Evolutionary conservation across 2,888 invertebrate species (phyloP).

Genomic region (Drosophila anceps): DNA sequence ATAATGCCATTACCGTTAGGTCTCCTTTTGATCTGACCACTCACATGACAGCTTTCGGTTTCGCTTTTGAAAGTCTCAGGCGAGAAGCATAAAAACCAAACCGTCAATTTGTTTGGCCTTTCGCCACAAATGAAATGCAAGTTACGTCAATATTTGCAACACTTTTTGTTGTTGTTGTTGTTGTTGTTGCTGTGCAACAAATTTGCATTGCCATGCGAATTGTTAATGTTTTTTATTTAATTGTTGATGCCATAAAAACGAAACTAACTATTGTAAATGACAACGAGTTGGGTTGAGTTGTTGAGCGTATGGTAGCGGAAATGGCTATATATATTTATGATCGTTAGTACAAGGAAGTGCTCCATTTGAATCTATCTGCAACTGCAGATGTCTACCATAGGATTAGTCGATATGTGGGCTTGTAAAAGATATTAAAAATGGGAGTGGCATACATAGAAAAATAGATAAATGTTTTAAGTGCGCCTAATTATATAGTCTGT

Average conservation of each 20-base stretch:
- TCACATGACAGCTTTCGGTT: slow-evolving; percentile 58
- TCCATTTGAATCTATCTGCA: neutral
- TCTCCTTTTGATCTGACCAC: slow-evolving; percentile 29
- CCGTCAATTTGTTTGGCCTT: slow-evolving; percentile 50
- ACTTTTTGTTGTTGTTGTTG: neutral
- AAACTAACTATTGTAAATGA: slow-evolving; percentile 8
- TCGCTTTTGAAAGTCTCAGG: slow-evolving; percentile 59
- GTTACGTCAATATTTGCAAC: slow-evolving; percentile 60
- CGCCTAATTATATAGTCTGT: neutral
- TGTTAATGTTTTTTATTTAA: slow-evolving; percentile 61
- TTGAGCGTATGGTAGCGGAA: slow-evolving; percentile 11
- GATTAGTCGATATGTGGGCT: neutral
- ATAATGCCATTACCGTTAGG: neutral
- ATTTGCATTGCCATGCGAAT: slow-evolving; percentile 67
- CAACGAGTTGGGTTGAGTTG: slow-evolving; percentile 4
- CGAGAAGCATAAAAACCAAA: slow-evolving; percentile 10
- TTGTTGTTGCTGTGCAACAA: slow-evolving; percentile 32
- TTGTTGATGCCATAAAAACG: slow-evolving; percentile 39
- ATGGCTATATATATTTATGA: neutral
- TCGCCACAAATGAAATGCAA: slow-evolving; percentile 58
- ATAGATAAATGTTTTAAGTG: neutral
- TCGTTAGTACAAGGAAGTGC: neutral
- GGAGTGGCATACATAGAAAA: neutral
- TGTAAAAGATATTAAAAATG: neutral
- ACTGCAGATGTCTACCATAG: neutral